Percentiles rank a stretch among this genome's conserved stretches.
Evolutionary conservation across 2,797 vertebrate species (phyloP).

Genomic region (Euthynnus affinis): DNA sequence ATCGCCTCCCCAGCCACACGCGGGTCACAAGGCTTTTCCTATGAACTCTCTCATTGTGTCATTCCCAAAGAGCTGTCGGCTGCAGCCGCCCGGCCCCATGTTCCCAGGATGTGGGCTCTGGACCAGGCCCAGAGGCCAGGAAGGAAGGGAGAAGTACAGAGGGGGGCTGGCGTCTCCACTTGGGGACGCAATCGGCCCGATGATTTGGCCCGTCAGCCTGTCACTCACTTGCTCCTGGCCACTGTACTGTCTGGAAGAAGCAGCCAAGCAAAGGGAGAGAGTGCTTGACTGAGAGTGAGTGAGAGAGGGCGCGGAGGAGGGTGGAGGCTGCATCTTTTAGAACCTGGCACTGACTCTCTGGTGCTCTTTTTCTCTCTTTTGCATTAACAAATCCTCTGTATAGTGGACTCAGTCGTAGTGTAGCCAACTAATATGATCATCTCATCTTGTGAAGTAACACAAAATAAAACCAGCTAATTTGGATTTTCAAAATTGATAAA

Average conservation of each 20-base stretch:
- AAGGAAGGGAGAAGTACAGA: constrained; percentile 57
- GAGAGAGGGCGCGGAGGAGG: constrained; percentile 23
- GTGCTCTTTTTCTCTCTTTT: constrained; percentile 47
- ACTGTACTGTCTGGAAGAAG: constrained; percentile 51
- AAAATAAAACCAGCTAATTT: constrained; percentile 64
- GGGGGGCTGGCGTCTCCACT: constrained; percentile 61
- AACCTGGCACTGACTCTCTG: constrained; percentile 52
- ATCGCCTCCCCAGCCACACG: constrained; percentile 54
- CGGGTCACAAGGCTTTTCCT: constrained; percentile 57
- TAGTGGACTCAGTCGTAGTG: constrained; percentile 56
- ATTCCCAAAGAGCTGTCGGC: constrained; percentile 69
- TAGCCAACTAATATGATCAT: constrained; percentile 58
- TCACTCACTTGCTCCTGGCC: constrained; percentile 63
- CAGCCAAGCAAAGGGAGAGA: constrained; percentile 44
- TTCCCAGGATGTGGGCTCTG: constrained; percentile 73
- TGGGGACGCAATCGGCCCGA: constrained; percentile 58
- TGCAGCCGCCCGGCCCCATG: constrained; percentile 56
- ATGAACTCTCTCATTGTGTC: constrained; percentile 69
- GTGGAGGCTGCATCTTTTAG: constrained; percentile 39
- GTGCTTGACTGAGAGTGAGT: constrained; percentile 36
- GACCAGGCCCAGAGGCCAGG: constrained; percentile 65
- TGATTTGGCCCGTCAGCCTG: constrained; percentile 61
- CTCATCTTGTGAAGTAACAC: constrained; percentile 47
- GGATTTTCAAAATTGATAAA: constrained; percentile 55
- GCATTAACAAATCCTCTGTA: constrained; percentile 40